Evolutionary conservation across 2,888 invertebrate species (phyloP), one percentile per base, ranked within the genome.

Genomic region (Dasypogon diadema): DNA sequence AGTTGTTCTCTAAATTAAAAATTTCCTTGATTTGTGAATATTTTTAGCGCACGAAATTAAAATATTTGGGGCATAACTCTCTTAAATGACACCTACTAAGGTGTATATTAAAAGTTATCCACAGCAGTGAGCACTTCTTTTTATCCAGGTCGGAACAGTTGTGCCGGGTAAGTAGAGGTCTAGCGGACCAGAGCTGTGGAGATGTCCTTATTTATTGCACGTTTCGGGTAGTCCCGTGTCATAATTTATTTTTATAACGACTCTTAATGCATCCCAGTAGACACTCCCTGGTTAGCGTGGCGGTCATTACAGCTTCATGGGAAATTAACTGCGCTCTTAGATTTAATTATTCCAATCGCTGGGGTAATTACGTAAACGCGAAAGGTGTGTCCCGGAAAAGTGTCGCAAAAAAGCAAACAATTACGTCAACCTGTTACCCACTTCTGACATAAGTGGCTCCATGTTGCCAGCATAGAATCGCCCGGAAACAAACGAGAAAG

Each of bases 101-200:
- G 22, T 73, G 74, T 68, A 76, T 68, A 76, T 76, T 76, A 76
- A 76, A 75, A 76, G 76, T 76, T 76, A 76, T 76, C 73, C 73
- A 34, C 65, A 56, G 56, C 74, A 42, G 34, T 22, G 26, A 21
- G 48, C 26, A 48, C 48, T 46, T 68, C 26, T 48, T 68, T 30
- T 68, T 48, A 48, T 48, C 46, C 65, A 24, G 65, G 12, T 21
- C 4, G 2, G 37, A 46, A 22, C 24, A 10, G 24, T 26, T 26
- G 1, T 46, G n/a, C 22, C 26, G 22, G 8, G 18, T 68, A 34
- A 26, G n/a, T 10, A 8, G 8, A 14, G 24, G 1, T 68, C 14
- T 48, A 48, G 12, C 21, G 18, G 21, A 4, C 21, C 54, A 4
- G 8, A 18, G 21, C 54, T 26, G 5, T 6, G 14, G 26, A 26